Conservation (phyloP, 2,888 invertebrate genomes). For the Gymnocheta viridis region DNA sequence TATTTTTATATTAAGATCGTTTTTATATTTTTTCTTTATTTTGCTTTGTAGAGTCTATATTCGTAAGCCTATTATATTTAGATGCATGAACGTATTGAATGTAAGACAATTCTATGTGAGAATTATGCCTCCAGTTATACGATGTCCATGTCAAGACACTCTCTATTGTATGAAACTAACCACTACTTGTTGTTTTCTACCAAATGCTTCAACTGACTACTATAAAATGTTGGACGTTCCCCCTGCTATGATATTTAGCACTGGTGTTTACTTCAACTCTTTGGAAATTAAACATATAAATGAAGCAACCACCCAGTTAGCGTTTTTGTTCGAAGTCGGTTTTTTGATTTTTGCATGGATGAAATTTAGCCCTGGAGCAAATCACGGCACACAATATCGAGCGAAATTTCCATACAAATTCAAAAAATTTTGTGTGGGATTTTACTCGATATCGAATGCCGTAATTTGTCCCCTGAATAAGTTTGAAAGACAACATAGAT, state of each 20-base stretch:
- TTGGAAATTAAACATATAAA: constrained; percentile 13
- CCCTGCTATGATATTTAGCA: not conserved
- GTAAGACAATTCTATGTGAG: constrained; percentile 68
- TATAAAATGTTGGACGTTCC: not conserved
- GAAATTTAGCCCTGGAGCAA: too few species aligned
- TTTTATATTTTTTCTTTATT: constrained; percentile 9
- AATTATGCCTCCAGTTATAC: constrained; percentile 63
- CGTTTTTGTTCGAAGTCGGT: not conserved
- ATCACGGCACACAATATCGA: too few species aligned
- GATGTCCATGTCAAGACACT: constrained; percentile 70
- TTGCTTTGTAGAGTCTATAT: constrained; percentile 29
- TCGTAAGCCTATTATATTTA: not conserved
- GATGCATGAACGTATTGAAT: constrained; percentile 18
- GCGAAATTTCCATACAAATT: too few species aligned
- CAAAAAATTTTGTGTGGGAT: too few species aligned
- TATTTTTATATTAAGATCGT: constrained; percentile 10
- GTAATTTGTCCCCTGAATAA: too few species aligned
- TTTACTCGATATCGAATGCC: too few species aligned
- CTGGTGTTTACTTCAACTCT: constrained; percentile 33
- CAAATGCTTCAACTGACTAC: not conserved
- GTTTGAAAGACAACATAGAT: too few species aligned
- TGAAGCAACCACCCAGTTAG: not conserved
- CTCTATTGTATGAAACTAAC: constrained; percentile 50
- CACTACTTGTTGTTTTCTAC: constrained; percentile 50
- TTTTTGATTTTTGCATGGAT: too few species aligned